phyloP scores from a whole-genome alignment of 2,113 vertebrate species.

The Martes martes region DNA sequence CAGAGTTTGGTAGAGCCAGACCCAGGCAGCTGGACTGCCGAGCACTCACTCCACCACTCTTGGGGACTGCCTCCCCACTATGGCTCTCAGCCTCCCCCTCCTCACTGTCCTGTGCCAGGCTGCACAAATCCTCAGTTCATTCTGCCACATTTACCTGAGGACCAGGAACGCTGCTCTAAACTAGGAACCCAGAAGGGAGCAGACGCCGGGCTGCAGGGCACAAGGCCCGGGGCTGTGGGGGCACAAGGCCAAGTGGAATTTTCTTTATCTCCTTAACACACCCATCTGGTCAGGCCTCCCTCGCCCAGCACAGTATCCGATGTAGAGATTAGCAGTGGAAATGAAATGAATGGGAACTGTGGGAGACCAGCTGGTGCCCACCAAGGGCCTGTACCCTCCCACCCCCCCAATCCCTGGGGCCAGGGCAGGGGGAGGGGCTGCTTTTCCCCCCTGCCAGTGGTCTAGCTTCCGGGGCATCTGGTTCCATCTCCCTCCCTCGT shows the following conservation, averaged over 20 bases:
- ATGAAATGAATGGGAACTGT: background rate
- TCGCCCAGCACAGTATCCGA: background rate
- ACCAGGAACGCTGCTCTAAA: background rate
- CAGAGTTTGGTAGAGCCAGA: background rate
- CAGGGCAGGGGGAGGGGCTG: background rate
- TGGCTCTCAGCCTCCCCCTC: background rate
- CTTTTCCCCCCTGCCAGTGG: background rate
- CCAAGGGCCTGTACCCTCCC: background rate
- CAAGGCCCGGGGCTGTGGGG: background rate
- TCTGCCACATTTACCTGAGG: background rate
- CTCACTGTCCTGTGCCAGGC: background rate
- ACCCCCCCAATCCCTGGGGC: background rate
- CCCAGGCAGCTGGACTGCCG: background rate
- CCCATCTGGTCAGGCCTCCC: background rate
- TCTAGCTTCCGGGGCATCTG: background rate
- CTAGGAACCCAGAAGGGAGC: background rate
- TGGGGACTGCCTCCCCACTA: background rate
- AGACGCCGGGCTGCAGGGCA: background rate
- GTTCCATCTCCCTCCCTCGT: background rate
- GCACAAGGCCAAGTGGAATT: background rate
- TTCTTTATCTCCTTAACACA: background rate
- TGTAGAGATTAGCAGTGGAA: background rate
- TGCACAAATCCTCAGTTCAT: background rate
- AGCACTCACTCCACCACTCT: no score
- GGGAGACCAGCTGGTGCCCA: background rate